Evolutionary conservation across 2,888 invertebrate species (phyloP).

Genomic region (Ametastegia equiseti): DNA sequence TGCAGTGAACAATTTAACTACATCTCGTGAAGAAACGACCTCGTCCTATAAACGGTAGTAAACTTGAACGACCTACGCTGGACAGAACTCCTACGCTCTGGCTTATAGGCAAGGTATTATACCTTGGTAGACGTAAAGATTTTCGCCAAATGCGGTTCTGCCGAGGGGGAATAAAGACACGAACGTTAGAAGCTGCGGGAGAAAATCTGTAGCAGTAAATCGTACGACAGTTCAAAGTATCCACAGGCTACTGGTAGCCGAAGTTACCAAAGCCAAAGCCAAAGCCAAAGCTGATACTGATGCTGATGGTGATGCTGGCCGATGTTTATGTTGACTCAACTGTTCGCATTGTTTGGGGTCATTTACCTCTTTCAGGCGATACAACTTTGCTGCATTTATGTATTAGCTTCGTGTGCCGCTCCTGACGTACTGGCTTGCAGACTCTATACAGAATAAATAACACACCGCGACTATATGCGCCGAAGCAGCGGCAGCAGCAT

Average conservation of each 20-base stretch:
- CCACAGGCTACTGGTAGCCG: no score
- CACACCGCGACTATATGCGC: background rate
- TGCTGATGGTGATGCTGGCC: background rate
- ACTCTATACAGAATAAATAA: constrained; percentile 16
- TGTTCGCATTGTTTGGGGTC: constrained; percentile 44
- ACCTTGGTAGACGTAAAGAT: background rate
- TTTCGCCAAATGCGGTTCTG: background rate
- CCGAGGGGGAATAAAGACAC: background rate
- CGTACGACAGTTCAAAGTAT: background rate
- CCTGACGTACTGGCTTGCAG: background rate
- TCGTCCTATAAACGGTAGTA: constrained; percentile 62
- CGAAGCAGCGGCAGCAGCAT: background rate
- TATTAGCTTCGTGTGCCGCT: constrained; percentile 29
- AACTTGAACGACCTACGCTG: constrained; percentile 34
- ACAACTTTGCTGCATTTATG: constrained; percentile 42
- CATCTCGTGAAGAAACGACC: constrained; percentile 64
- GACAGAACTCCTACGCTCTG: background rate
- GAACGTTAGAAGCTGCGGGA: background rate
- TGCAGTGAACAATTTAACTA: constrained; percentile 59
- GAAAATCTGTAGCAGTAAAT: background rate
- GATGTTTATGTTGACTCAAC: constrained; percentile 42
- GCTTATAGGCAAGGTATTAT: no score
- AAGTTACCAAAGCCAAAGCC: no score
- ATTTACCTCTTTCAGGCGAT: constrained; percentile 29
- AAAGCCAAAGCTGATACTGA: background rate